Evolutionary conservation across 2,113 vertebrate genomes (phyloP), one percentile per base, ranked within the genome.

Genomic region (Gorsachius goisagi): DNA sequence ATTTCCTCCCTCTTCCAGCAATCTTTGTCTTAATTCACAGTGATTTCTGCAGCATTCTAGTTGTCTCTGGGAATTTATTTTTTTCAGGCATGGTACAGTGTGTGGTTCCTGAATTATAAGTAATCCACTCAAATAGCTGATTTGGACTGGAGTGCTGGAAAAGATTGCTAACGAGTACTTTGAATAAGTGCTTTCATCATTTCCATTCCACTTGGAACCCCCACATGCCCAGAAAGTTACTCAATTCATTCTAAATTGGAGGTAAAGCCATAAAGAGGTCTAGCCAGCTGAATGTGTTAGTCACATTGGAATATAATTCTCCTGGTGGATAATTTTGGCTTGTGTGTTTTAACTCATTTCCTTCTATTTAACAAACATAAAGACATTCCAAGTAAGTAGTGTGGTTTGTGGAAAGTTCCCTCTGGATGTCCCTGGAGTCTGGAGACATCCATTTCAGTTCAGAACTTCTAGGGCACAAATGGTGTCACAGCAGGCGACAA

Each of bases 161-260:
- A 97, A 95, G 45, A 83, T 85, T 85, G 68, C 71, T 92, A 80
- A 75, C 4, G 15, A 78, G 22, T 58, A 49, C 96, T 96, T 93
- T 91, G 76, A 88, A 71, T 72, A 71, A 71, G 28, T 60, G 12
- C 22, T 86, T 93, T 93, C 81, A 75, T 92, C 0, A 58, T 85
- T 96, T 89, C 63, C 56, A 88, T 89, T 94, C 56, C 35, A 59
- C 47, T 80, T 92, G 73, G 69, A 95, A 82, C 6, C 8, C 9
- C 7, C 37, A n/a, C 39, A 24, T 14, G 4, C 62, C 63, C 59
- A 77, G 35, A 87, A 90, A 75, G 79, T 81, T 91, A 37, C 44
- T 83, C 50, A 87, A 62, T 76, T 92, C 33, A 22, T 85, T 93
- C 75, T 68, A 83, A 90, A 75, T n/a, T 90, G 50, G 78, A 89